These are phyloP conservation scores for Atta texana DNA, from an alignment of 1,140 invertebrate genomes.

Conservation along the genomic window DNA sequence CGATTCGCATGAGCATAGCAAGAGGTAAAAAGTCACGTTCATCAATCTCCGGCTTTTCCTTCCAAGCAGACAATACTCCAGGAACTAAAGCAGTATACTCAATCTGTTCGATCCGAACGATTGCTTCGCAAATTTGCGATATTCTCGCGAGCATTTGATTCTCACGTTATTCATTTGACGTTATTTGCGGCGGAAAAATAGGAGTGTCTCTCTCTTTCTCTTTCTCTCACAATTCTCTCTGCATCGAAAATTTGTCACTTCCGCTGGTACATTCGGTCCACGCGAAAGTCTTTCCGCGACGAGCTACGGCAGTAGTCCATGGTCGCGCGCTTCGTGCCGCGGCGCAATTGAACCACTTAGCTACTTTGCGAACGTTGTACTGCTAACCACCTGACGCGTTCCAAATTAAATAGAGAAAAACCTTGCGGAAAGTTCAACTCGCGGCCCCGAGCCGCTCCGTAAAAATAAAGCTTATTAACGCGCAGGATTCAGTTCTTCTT, in stretches of 20 bases:
- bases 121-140: conserved; percentile 14
- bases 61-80: not conserved
- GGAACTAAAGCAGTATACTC: conserved; percentile 36
- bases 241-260: conserved; percentile 60
- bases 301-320: conserved; percentile 22
- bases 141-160: conserved; percentile 12
- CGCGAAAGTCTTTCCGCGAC: conserved; percentile 57
- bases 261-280: conserved; percentile 49
- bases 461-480: conserved; percentile 64
- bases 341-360: conserved; percentile 60
- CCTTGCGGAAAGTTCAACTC: conserved; percentile 45
- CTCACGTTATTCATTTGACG: conserved; percentile 27
- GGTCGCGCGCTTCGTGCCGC: conserved; percentile 52
- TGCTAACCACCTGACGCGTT: conserved; percentile 58
- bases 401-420: conserved; percentile 63
- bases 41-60: conserved; percentile 37
- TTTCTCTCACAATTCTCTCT: conserved; percentile 10
- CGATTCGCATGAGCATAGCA: not conserved
- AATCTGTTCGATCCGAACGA: not conserved
- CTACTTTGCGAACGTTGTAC: conserved; percentile 62
- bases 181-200: not conserved
- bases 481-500: conserved; percentile 14
- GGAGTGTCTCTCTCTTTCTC: not conserved
- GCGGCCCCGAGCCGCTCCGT: conserved; percentile 18
- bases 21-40: conserved; percentile 24